Percentiles rank a stretch among this genome's conserved stretches.
phyloP scores from a whole-genome alignment of 2,888 invertebrate genomes.

The Drosophila suboccidentalis region DNA sequence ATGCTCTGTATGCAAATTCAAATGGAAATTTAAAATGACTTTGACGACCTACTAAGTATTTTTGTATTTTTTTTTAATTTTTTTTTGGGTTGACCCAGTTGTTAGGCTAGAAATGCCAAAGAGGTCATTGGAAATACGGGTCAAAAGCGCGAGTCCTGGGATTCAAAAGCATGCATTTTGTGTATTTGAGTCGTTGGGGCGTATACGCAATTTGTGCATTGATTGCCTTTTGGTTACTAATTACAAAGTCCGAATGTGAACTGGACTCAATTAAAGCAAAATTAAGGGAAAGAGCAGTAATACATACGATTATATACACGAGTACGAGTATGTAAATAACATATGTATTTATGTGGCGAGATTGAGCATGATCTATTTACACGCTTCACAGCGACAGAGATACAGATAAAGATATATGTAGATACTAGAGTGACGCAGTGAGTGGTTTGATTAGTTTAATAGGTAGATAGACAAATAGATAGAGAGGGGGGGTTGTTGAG shows the following conservation, averaged over 20 bases:
- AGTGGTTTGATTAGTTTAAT: conserved; percentile 35
- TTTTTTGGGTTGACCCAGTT: neutral
- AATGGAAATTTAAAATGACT: conserved; percentile 1
- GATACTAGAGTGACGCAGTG: conserved; percentile 37
- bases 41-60: conserved; percentile 17
- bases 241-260: conserved; percentile 14
- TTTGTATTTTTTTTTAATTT: neutral
- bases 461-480: conserved; percentile 34
- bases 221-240: conserved; percentile 26
- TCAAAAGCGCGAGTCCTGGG: conserved; percentile 51
- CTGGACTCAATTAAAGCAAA: neutral
- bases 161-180: conserved; percentile 3
- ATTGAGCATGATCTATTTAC: conserved; percentile 65
- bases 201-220: conserved; percentile 42
- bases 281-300: conserved; percentile 9
- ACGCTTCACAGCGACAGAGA: conserved; percentile 45
- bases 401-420: neutral
- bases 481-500: conserved; percentile 11
- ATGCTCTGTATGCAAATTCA: neutral
- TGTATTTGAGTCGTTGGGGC: conserved; percentile 21
- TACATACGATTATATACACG: conserved; percentile 13
- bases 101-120: neutral
- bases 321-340: neutral
- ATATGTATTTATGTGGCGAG: conserved; percentile 15
- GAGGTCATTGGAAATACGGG: conserved; percentile 59